A percentile compares a stretch with the other conserved stretches of the same genome.
phyloP scores from a whole-genome alignment of 1,140 invertebrate genomes.

The Hycleus cichorii region DNA sequence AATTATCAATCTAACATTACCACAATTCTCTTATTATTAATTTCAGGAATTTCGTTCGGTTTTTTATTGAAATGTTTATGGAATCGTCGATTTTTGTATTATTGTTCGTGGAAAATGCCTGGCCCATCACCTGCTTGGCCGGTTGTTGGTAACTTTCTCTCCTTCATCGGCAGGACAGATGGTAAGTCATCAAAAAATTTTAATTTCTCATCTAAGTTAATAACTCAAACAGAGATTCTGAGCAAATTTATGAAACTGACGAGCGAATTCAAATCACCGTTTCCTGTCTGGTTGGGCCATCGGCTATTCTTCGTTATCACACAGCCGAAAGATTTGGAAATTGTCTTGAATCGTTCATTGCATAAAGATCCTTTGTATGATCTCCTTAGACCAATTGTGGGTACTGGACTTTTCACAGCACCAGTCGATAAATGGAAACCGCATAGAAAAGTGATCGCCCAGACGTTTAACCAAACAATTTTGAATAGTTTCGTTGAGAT shows the following conservation, averaged over 20 bases:
- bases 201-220: too few relatives aligned
- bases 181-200: not conserved
- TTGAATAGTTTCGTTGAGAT: slow-evolving; percentile 25
- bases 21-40: too few relatives aligned
- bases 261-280: not conserved
- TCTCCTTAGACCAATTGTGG: slow-evolving; percentile 1
- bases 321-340: slow-evolving; percentile 7
- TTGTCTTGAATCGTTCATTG: slow-evolving; percentile 1
- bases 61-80: not conserved
- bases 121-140: not conserved
- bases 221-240: not conserved
- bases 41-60: too few relatives aligned
- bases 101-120: not conserved
- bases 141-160: not conserved
- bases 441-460: slow-evolving; percentile 26
- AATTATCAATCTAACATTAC: too few relatives aligned
- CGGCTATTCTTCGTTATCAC: not conserved
- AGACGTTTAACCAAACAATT: slow-evolving; percentile 24
- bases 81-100: not conserved
- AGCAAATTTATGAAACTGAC: too few relatives aligned
- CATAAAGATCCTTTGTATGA: not conserved
- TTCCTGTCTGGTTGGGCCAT: slow-evolving; percentile 1
- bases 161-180: not conserved
- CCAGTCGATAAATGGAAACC: slow-evolving; percentile 22
- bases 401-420: slow-evolving; percentile 6